Evolutionary conservation across 2,113 vertebrate species (phyloP), one percentile per base, ranked within the genome.

Genomic region (Macquaria ambigua): DNA sequence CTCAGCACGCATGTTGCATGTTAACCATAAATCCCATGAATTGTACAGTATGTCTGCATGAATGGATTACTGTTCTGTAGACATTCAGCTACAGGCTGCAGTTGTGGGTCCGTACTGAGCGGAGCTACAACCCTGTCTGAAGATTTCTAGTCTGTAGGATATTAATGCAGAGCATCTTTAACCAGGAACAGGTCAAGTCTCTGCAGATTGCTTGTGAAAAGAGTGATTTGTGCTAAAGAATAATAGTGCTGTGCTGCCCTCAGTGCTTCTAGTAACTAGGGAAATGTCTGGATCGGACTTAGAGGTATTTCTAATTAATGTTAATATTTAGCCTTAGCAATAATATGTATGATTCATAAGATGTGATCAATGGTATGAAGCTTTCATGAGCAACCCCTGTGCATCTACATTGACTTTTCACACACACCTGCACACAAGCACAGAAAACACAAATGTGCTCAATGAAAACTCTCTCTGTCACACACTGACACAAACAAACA

Each of bases 341-440:
- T 87, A 72, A 73, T 25, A 82, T 87, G 74, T 58, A 77, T 58
- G 67, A 90, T 90, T 90, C n/a, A 86, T 81, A 34, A 86, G 23
- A 77, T 46, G 71, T 43, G 48, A 88, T 87, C 85, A 89, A 87
- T 81, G 31, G 52, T 72, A 80, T 87, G n/a, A 83, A 78, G 53
- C 56, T 90, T 92, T 93, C 68, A 84, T 73, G 66, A 82, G 77
- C 34, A 10, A 23, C 43, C 83, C 31, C 11, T 53, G 10, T 41
- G 63, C 31, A 16, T 56, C 41, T 12, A 23, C 67, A 81, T 84
- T 41, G 21, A 64, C 58, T 59, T 82, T 86, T 81, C 43, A 84
- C 41, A 66, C 12, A 34, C 68, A 69, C 76, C 77, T 71, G 68
- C 70, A 78, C 25, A 63, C n/a, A 4, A 31, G 56, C 58, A 79